Evolutionary conservation across 2,888 invertebrate genomes (phyloP), one percentile per base, ranked within the genome.

Genomic region (Craniophora ligustri): DNA sequence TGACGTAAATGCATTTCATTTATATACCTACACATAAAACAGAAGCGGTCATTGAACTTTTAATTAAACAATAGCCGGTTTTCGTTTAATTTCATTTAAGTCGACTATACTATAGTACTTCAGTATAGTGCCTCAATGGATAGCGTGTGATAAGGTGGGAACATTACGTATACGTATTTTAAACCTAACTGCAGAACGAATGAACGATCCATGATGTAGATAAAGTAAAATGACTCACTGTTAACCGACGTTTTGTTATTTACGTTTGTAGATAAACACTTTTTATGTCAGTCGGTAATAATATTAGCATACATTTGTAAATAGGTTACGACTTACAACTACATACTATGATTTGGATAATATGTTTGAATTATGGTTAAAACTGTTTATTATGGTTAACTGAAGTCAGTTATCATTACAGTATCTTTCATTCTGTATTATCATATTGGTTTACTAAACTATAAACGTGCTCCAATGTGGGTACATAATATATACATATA

Each of bases 111-210:
- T 54, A 51, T 53, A 53, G 31, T 46, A 49, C 40, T 59, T 55
- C 38, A 49, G 48, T 54, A 51, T 53, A 53, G 31, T 49, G 41
- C 13, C 38, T 68, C 57, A 61, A 66, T 68, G 51, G 42, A 55
- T 64, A 21, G 58, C 70, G 59, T 69, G 67, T 60, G 76, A 73
- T 76, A 76, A 76, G 66, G 41, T 21, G 6, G n/a, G 21, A 57
- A 42, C 45, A 55, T 61, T 47, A 60, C 48, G n/a, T n/a, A n/a
- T n/a, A 35, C 38, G 35, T 39, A 38, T 40, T 34, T 57, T 48
- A 59, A 46, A 57, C 28, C 53, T 46, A 35, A 60, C 48, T 23
- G 46, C 31, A 31, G 50, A 46, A 45, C 31, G 40, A 46, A 38
- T 23, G 21, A 21, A 26, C 32, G 40, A 34, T 54, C 42, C 21